A percentile compares a stretch with the other conserved stretches of the same genome.
Evolutionary conservation across 2,888 invertebrate species (phyloP).

Genomic region (Junonia oenone): DNA sequence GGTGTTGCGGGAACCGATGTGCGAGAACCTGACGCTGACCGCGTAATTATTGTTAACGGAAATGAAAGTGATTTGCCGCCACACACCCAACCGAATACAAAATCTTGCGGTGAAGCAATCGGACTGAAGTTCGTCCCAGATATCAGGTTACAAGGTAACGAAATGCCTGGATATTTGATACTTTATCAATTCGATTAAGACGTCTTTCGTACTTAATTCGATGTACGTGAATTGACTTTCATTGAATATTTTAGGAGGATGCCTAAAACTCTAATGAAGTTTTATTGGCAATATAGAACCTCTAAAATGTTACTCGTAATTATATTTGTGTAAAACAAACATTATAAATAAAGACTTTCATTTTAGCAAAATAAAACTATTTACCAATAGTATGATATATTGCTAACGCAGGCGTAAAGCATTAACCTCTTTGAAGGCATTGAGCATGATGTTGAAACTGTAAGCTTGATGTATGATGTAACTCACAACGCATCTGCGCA

Average conservation of each 20-base stretch:
- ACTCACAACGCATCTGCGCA: neutral
- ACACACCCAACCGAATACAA: slow-evolving; percentile 21
- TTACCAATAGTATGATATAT: neutral
- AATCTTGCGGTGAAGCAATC: slow-evolving; percentile 3
- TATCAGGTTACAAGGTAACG: neutral
- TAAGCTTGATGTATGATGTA: slow-evolving; percentile 1
- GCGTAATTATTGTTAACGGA: slow-evolving; percentile 25
- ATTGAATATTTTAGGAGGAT: neutral
- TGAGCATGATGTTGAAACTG: slow-evolving; percentile 4
- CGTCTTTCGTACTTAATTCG: neutral
- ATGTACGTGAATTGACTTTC: neutral
- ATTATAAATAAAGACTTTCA: neutral
- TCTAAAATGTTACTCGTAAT: too few relatives aligned
- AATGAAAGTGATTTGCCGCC: slow-evolving; percentile 28
- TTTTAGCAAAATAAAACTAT: neutral
- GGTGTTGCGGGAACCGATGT: slow-evolving; percentile 17
- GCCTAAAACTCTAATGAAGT: neutral
- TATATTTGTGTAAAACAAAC: too few relatives aligned
- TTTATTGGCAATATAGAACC: neutral
- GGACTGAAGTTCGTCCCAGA: neutral
- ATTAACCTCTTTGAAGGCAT: slow-evolving; percentile 1
- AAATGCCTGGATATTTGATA: neutral
- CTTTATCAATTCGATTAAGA: neutral
- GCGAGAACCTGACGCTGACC: slow-evolving; percentile 20
- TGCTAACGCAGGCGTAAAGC: neutral